Base-by-base conservation (phyloP, 2,113 vertebrate species). In the Aegithalos caudatus region DNA sequence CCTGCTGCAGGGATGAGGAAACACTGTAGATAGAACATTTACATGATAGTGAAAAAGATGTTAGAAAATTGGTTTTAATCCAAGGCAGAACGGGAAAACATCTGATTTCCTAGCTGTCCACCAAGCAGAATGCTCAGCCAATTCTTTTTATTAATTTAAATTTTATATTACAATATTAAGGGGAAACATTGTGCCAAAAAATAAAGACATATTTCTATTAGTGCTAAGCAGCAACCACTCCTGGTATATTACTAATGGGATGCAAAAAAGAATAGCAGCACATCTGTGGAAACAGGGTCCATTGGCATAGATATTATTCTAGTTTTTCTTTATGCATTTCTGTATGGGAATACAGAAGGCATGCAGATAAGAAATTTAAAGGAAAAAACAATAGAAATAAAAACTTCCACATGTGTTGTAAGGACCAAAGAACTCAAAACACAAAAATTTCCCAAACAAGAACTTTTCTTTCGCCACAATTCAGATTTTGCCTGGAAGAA, bases 181-280 rank as follows among this genome's bases (percentile, higher is more conserved):
- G 81, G 44, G 35, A 51, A 83, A 62, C 27, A 35, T 35, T 73
- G 35, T 82, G 90, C 86, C 79, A 94, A 69, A 94, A 92, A 86
- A 47, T 27, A 74, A 45, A 81, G 50, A 78, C 11, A 10, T 84
- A 44, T 88, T 92, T 90, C 54, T 92, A 47, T 77, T 86, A 86
- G 33, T 51, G 35, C 25, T 86, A 58, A 80, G 58, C 35, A 90
- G 88, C 38, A 81, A 12, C 76, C 62, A 54, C 60, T 97, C 67
- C 37, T 90, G 92, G 78, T 79, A 83, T 92, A 96, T 94, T 90
- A 90, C 89, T 83, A 76, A 92, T 83, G 37, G 42, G 42, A 90
- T 86, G 58, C 38, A 77, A 86, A 90, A 89, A 73, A 81, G 76
- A 92, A 92, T 50, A 54, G 71, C 80, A 70, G 40, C 60, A 90